These are phyloP conservation scores for Candidula unifasciata DNA, from an alignment of 2,888 invertebrate species.

Conservation along the genomic window DNA sequence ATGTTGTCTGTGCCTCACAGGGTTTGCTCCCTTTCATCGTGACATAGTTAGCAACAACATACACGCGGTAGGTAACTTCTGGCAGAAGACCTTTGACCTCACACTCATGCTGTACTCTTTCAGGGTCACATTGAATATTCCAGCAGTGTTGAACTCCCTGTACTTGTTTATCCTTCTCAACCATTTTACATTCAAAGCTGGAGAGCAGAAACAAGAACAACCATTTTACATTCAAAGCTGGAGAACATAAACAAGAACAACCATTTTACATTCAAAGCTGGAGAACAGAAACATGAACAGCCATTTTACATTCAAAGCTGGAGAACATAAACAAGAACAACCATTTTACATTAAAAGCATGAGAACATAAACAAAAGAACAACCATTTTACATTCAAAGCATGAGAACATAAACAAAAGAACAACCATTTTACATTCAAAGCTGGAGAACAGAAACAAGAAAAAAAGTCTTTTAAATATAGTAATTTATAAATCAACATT, in stretches of 20 bases:
- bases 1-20: slow-evolving; percentile 75
- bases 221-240: slow-evolving; percentile 75
- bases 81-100: slow-evolving; percentile 73
- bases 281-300: not conserved
- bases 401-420: slow-evolving; percentile 50
- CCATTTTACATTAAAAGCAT: slow-evolving; percentile 76
- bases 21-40: slow-evolving; percentile 70
- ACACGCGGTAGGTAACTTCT: slow-evolving; percentile 71
- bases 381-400: slow-evolving; percentile 75
- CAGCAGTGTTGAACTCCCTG: slow-evolving; percentile 76
- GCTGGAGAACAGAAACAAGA: slow-evolving; percentile 57
- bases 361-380: not conserved
- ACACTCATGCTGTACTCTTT: slow-evolving; percentile 63
- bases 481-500: too few species aligned
- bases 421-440: slow-evolving; percentile 76
- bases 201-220: not conserved
- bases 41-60: slow-evolving; percentile 76
- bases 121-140: slow-evolving; percentile 65
- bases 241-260: slow-evolving; percentile 56
- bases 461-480: too few species aligned
- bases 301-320: slow-evolving; percentile 76
- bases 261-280: slow-evolving; percentile 76
- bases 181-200: slow-evolving; percentile 76
- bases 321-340: not conserved
- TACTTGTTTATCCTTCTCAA: slow-evolving; percentile 69